phyloP scores from a whole-genome alignment of 1,140 invertebrate genomes.

The Orussus abietinus region DNA sequence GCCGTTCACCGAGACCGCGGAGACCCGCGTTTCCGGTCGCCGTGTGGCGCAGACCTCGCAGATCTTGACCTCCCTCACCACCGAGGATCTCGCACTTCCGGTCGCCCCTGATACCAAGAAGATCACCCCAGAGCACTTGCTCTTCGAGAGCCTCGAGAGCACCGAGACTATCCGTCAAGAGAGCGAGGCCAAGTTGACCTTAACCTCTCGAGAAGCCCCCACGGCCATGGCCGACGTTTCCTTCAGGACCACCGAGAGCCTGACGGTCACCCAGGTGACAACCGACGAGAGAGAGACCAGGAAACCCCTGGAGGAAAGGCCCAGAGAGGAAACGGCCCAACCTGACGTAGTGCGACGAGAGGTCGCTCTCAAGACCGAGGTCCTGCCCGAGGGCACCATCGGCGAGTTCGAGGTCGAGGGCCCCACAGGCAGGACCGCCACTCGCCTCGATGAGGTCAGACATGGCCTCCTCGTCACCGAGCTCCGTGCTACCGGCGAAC shows the following conservation, averaged over 20 bases:
- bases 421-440: constrained; percentile 37
- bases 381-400: constrained; percentile 34
- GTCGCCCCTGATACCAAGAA: constrained; percentile 24
- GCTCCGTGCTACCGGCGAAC: constrained; percentile 47
- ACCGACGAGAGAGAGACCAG: constrained; percentile 42
- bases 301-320: constrained; percentile 41
- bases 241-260: constrained; percentile 31
- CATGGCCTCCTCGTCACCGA: constrained; percentile 56
- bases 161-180: constrained; percentile 37
- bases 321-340: constrained; percentile 43
- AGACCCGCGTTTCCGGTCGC: constrained; percentile 27
- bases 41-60: constrained; percentile 34
- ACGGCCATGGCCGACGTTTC: constrained; percentile 29
- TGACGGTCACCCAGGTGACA: constrained; percentile 40
- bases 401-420: constrained; percentile 37
- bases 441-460: constrained; percentile 41
- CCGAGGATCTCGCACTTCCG: constrained; percentile 24
- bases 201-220: constrained; percentile 19
- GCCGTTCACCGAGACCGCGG: constrained; percentile 30
- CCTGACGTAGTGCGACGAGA: constrained; percentile 40
- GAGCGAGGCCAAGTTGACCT: constrained; percentile 28
- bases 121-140: constrained; percentile 33
- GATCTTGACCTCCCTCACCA: constrained; percentile 29
- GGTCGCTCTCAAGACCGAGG: constrained; percentile 45
- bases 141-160: constrained; percentile 35